Evolutionary conservation across 2,888 invertebrate genomes (phyloP), one percentile per base, ranked within the genome.

Genomic region (Drosophila demipolita): DNA sequence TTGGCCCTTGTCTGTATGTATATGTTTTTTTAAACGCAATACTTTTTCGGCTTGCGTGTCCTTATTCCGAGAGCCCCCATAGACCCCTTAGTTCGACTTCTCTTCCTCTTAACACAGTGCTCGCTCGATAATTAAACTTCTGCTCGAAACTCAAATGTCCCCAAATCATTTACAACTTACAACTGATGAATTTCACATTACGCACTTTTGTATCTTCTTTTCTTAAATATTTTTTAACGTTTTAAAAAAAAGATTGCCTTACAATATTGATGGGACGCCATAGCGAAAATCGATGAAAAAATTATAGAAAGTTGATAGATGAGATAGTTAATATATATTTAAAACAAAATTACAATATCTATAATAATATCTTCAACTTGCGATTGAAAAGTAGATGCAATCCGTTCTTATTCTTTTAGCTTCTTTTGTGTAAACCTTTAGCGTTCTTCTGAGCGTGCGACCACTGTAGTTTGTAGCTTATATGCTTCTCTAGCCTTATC

Each of bases 11-110:
- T 38, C 15, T 9, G 15, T 5, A 8, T 58, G 17, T 58, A 20
- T 26, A 33, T 52, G 12, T 53, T 54, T 35, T 9, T 26, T 7
- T 36, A 4, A 15, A 54, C 26, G 20, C 45, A 45, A 54, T 36
- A 26, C 26, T 38, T 55, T 54, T 55, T 55, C 26, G 54, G 38
- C 38, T 55, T 38, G 38, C n/a, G n/a, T 38, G 38, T 55, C 52
- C 15, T 33, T 53, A 1, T 33, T 15, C n/a, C 7, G 15, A 23
- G 45, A 38, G 8, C 20, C 15, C 7, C 6, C 3, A 23, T 29
- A 29, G 29, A 29, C 15, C 3, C 3, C 11, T 50, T 5, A 23
- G 4, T 15, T 15, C 7, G 17, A n/a, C 17, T 26, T 29, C 15
- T 17, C n/a, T 15, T 8, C 52, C 17, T 29, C 17, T 11, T 15